These are phyloP conservation scores for Scolopax mira DNA, from an alignment of 2,113 vertebrate species.

Conservation along the genomic window DNA sequence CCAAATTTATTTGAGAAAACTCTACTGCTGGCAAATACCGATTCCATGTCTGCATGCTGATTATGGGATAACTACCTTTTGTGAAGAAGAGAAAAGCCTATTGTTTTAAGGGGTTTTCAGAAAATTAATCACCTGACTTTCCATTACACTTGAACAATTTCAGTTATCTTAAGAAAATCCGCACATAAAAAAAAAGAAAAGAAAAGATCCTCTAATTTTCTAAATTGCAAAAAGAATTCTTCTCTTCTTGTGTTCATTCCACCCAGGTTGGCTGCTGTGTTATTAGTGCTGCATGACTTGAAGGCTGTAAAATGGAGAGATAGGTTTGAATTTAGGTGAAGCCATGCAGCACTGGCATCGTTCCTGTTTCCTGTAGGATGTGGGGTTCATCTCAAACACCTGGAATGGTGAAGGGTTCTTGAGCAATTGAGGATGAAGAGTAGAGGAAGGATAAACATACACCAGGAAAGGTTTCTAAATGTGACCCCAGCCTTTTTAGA, in stretches of 20 bases:
- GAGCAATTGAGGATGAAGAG: neutral
- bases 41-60: neutral
- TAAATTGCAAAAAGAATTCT: neutral
- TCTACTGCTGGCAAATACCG: neutral
- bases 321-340: neutral
- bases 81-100: neutral
- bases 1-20: conserved; percentile 30
- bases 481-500: neutral
- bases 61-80: conserved; percentile 19
- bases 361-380: accelerated
- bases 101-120: conserved; percentile 23
- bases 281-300: neutral
- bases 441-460: neutral
- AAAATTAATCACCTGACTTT: conserved; percentile 38
- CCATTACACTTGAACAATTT: neutral
- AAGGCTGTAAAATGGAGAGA: neutral
- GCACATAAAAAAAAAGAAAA: accelerated
- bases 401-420: neutral
- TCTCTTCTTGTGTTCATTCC: neutral
- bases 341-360: accelerated
- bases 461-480: neutral
- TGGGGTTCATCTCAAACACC: neutral
- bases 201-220: conserved; percentile 35
- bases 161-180: neutral
- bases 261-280: neutral